Evolutionary conservation across 2,797 vertebrate species (phyloP).

Genomic region (Myotis findleyi): DNA sequence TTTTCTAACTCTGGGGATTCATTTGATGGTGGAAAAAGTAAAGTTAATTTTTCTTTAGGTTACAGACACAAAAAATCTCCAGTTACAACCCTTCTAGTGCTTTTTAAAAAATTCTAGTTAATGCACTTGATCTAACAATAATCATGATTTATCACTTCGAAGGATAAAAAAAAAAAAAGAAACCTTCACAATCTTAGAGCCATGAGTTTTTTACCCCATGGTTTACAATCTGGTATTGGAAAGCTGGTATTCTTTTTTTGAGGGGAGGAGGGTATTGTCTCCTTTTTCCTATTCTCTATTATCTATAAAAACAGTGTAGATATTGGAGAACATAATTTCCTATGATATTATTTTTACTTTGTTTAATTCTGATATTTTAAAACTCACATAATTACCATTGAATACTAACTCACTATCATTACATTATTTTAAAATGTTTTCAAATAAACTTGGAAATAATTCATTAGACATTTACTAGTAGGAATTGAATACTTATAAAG

Average conservation of each 20-base stretch:
- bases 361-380: not conserved
- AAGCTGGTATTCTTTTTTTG: not conserved
- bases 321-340: not conserved
- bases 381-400: not conserved
- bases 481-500: not conserved
- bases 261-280: not conserved
- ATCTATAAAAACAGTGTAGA: not conserved
- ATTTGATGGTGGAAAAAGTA: not conserved
- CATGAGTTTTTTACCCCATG: not conserved
- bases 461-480: not conserved
- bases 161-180: not conserved
- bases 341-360: not conserved
- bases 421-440: not conserved
- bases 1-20: not conserved
- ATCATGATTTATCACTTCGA: not conserved
- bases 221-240: not conserved
- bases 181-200: not conserved
- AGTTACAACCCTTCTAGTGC: not conserved
- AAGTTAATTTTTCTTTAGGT: constrained; percentile 2
- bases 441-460: not conserved
- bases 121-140: not conserved
- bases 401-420: not conserved
- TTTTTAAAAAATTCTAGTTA: not conserved
- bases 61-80: not conserved
- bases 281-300: not conserved